Evolutionary conservation across 2,113 vertebrate genomes (phyloP), one percentile per base, ranked within the genome.

Genomic region (Crotophaga sulcirostris): DNA sequence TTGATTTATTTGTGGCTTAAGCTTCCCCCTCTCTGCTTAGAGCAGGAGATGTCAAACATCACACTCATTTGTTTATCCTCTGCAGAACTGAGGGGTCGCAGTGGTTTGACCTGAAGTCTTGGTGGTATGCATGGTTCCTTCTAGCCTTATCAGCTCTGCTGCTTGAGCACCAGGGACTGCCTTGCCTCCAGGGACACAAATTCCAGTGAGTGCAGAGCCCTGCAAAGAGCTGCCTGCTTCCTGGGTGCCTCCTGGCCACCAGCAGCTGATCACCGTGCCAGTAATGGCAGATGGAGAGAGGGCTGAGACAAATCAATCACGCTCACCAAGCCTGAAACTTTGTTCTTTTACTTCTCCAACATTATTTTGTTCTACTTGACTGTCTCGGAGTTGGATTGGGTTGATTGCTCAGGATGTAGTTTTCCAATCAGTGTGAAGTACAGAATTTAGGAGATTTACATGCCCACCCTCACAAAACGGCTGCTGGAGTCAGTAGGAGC

Each of bases 81-180:
- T 44, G n/a, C 19, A 40, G 64, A 91, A 68, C 0, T 0, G 2
- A 64, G 28, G 6, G 13, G 4, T 20, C 49, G 40, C 3, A 3
- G 24, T 82, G 44, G 56, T 79, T 34, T 31, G 56, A 0, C 16
- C 26, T 59, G 56, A 34, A 56, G 33, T 7, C 69, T 87, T 58
- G 16, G 12, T 33, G 66, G 8, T 34, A 16, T 2, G 1, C 3
- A 1, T 59, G 11, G 34, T 64, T 92, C 79, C 13, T 3, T 13
- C 38, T 26, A 45, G 51, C 52, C 70, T 42, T 26, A 68, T 52
- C 52, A 31, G 26, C 12, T 72, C 52, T 1, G 3, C 33, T 81
- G 31, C 51, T 34, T 10, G 51, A 72, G 23, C 34, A 33, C 38
- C 1, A 3, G 31, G 66, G 40, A 8, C 21, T 44, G 60, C 59